Evolutionary conservation across 2,888 invertebrate genomes (phyloP).

Genomic region (Pterobdella sp.): DNA sequence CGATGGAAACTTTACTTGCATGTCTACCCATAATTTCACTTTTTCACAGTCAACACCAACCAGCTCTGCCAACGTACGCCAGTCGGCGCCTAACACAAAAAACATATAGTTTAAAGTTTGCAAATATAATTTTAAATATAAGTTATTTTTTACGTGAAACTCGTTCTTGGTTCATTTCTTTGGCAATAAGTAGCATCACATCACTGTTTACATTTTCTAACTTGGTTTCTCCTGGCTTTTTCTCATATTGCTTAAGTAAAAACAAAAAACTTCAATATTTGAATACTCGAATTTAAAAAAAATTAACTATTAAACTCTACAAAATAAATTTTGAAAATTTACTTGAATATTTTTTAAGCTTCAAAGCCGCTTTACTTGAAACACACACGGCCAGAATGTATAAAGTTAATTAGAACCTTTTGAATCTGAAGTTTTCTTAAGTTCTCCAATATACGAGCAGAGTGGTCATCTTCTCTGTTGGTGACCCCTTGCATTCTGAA

Average conservation of each 20-base stretch:
- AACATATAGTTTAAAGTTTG: neutral
- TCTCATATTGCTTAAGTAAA: neutral
- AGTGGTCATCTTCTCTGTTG: conserved; percentile 6
- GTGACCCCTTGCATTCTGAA: conserved; percentile 8
- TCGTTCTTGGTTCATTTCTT: conserved; percentile 7
- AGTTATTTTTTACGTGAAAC: neutral
- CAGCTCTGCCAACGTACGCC: conserved; percentile 11
- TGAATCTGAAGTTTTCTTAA: neutral
- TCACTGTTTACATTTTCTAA: conserved; percentile 4
- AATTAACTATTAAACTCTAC: no score
- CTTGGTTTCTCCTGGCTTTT: neutral
- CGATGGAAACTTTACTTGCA: neutral
- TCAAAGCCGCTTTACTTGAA: no score
- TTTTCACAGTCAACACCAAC: conserved; percentile 8
- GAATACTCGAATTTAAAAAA: neutral
- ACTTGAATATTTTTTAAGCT: no score
- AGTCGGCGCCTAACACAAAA: neutral
- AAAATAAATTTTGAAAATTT: no score
- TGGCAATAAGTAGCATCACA: conserved; percentile 5
- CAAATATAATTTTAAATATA: neutral
- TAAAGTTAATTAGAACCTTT: no score
- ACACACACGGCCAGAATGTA: no score
- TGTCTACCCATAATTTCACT: neutral
- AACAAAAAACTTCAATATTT: neutral
- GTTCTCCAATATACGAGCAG: conserved; percentile 5